A percentile compares a stretch with the other conserved stretches of the same genome.
Evolutionary conservation across 2,797 vertebrate genomes (phyloP).

Genomic region (Varecia variegata): DNA sequence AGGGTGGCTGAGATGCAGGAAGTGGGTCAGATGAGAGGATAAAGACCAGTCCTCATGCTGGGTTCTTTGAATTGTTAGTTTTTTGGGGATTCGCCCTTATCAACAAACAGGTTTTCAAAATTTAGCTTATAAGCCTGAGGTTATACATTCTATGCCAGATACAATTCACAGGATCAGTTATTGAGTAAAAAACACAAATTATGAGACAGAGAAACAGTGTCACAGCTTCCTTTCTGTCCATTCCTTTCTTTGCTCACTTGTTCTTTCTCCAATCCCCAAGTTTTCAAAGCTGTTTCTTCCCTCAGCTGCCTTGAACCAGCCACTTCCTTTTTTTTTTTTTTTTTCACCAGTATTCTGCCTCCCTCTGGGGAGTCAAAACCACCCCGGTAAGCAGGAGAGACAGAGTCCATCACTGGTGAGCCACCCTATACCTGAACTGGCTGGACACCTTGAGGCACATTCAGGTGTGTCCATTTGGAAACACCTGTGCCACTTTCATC

Average conservation of each 20-base stretch:
- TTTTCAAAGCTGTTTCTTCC: neutral
- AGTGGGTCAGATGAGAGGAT: neutral
- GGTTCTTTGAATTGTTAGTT: conserved; percentile 56
- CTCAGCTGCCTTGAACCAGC: neutral
- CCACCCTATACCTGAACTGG: neutral
- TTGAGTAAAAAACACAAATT: neutral
- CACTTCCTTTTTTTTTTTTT: neutral
- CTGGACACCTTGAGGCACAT: neutral
- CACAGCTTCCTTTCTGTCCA: neutral
- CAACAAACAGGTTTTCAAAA: neutral
- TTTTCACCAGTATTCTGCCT: neutral
- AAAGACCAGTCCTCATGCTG: conserved; percentile 57
- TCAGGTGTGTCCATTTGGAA: neutral
- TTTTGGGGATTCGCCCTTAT: neutral
- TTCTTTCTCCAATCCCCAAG: neutral
- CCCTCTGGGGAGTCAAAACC: neutral
- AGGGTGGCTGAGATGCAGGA: neutral
- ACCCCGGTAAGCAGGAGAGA: neutral
- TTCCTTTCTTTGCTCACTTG: neutral
- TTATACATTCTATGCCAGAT: neutral
- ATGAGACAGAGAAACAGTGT: neutral
- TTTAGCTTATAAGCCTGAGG: neutral
- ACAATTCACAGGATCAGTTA: neutral
- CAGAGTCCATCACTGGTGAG: neutral
- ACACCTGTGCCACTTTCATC: neutral